Percentiles rank a stretch among this genome's conserved stretches.
These are phyloP conservation scores for Ochlodes sylvanus DNA, from an alignment of 2,888 invertebrate species.

Conservation along the genomic window DNA sequence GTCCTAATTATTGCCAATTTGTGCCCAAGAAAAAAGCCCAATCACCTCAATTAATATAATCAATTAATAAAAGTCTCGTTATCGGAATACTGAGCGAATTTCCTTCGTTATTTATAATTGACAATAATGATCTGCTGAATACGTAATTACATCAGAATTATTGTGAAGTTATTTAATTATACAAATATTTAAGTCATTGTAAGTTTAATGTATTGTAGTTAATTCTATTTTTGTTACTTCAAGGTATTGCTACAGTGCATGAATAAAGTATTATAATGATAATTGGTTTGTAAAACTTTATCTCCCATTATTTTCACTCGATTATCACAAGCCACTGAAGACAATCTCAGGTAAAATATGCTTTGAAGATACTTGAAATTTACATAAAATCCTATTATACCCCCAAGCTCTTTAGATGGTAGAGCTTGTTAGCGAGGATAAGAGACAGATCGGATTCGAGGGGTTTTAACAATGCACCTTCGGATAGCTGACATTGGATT, in stretches of 20 bases:
- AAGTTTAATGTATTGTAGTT: too few species aligned
- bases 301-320: neutral
- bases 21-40: neutral
- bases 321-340: conserved; percentile 3
- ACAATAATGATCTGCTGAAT: neutral
- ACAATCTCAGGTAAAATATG: conserved; percentile 1
- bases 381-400: conserved; percentile 10
- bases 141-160: neutral
- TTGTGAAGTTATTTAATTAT: neutral
- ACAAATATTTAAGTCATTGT: too few species aligned
- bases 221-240: too few species aligned
- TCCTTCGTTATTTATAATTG: neutral
- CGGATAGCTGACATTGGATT: neutral
- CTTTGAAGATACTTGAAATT: neutral
- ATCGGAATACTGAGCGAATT: neutral
- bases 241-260: too few species aligned
- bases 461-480: conserved; percentile 11
- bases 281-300: too few species aligned
- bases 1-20: neutral
- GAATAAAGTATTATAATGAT: too few species aligned
- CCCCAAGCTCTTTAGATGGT: conserved; percentile 14
- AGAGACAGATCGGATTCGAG: conserved; percentile 19
- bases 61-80: neutral
- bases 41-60: conserved; percentile 1
- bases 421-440: conserved; percentile 20